Evolutionary conservation across 2,113 vertebrate species (phyloP).

Genomic region (Entomyzon cyanotis): DNA sequence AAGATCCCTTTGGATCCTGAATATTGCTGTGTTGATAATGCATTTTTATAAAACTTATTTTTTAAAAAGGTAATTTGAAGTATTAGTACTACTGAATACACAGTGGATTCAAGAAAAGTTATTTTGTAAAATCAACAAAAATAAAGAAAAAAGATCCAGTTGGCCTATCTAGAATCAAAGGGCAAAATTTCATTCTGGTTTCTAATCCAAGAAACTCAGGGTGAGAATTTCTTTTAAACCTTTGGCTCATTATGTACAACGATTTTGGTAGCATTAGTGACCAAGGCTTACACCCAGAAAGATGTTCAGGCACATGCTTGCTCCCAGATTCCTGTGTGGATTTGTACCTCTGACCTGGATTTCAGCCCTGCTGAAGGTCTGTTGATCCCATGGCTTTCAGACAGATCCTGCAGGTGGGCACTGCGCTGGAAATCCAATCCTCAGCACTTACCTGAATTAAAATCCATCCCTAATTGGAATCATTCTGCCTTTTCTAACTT

Average conservation of each 20-base stretch:
- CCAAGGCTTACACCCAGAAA: background rate
- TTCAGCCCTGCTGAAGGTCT: background rate
- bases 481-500: background rate
- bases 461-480: background rate
- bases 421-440: background rate
- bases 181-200: background rate
- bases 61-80: background rate
- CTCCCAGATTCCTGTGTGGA: background rate
- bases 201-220: background rate
- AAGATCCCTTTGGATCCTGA: background rate
- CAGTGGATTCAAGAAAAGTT: background rate
- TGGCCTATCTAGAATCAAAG: background rate
- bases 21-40: background rate
- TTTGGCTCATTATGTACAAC: rapidly evolving
- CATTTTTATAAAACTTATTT: background rate
- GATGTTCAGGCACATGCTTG: background rate
- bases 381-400: background rate
- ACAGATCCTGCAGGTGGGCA: background rate
- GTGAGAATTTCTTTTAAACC: background rate
- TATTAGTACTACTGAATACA: background rate
- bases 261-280: background rate
- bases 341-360: background rate
- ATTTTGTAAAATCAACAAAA: background rate
- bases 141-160: background rate
- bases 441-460: background rate